Evolutionary conservation across 2,797 vertebrate genomes (phyloP).

Genomic region (Micrastur ruficollis): DNA sequence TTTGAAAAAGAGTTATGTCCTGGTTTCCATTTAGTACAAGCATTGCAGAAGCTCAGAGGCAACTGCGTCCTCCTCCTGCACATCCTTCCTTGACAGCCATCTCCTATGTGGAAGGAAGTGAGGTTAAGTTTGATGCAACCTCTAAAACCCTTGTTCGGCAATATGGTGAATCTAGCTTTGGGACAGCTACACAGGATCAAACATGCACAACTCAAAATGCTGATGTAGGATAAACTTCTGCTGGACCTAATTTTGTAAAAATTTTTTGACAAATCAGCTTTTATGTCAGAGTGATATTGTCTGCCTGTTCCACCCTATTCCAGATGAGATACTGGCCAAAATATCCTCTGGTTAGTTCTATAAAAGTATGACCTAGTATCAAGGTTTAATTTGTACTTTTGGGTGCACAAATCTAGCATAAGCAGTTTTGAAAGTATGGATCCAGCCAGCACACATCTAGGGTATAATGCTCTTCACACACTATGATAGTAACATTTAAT

Average conservation of each 20-base stretch:
- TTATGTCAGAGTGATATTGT: not conserved
- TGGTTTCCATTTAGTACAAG: not conserved
- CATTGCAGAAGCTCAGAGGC: not conserved
- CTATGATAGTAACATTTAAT: not conserved
- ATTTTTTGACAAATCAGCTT: not conserved
- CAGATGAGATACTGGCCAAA: not conserved
- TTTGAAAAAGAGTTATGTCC: not conserved
- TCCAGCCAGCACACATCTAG: not conserved
- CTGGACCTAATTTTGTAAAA: not conserved
- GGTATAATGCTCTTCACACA: not conserved
- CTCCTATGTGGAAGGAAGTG: not conserved
- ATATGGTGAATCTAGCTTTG: not conserved
- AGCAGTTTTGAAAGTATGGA: not conserved
- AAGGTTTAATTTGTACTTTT: not conserved
- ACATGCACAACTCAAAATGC: not conserved
- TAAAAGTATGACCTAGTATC: not conserved
- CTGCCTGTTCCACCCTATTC: not conserved
- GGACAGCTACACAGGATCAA: not conserved
- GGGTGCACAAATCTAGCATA: not conserved
- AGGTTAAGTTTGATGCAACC: not conserved
- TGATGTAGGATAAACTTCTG: not conserved
- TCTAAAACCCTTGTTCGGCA: not conserved
- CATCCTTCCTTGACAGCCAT: not conserved
- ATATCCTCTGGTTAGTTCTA: not conserved
- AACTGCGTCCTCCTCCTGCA: not conserved